phyloP scores from a whole-genome alignment of 2,797 vertebrate species.

The Choloepus didactylus region DNA sequence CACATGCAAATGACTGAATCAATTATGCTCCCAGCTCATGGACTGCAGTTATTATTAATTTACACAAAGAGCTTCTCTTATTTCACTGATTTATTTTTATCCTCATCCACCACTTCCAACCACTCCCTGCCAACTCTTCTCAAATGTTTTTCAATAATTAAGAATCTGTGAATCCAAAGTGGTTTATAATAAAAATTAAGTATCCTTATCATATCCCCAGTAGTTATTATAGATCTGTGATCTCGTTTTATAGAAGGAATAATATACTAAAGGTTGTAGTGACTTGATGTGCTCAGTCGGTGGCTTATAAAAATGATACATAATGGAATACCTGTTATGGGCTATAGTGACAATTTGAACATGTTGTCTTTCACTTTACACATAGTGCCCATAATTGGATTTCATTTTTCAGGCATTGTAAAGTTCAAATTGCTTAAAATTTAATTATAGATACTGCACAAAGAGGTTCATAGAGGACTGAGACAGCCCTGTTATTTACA shows the following conservation, averaged over 20 bases:
- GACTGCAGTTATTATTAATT: not conserved
- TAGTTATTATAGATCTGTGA: constrained; percentile 16
- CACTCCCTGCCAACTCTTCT: not conserved
- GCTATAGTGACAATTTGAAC: not conserved
- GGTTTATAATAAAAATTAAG: constrained; percentile 67
- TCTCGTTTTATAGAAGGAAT: not conserved
- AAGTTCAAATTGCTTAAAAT: constrained; percentile 53
- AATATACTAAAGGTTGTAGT: not conserved
- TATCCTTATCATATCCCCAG: not conserved
- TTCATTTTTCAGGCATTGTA: not conserved
- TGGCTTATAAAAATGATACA: not conserved
- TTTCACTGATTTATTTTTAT: constrained; percentile 64
- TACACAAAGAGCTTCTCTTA: not conserved
- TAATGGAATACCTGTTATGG: accelerated
- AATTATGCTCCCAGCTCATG: not conserved
- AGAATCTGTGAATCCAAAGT: not conserved
- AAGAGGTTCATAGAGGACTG: not conserved
- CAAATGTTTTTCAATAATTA: constrained; percentile 42
- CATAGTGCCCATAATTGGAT: not conserved
- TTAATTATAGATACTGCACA: not conserved
- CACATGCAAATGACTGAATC: not conserved
- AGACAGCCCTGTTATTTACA: not conserved
- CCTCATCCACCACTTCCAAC: not conserved
- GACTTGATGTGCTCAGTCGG: not conserved
- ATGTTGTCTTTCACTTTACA: not conserved